Evolutionary conservation across 2,797 vertebrate genomes (phyloP).

Genomic region (Lacerta bilineata): DNA sequence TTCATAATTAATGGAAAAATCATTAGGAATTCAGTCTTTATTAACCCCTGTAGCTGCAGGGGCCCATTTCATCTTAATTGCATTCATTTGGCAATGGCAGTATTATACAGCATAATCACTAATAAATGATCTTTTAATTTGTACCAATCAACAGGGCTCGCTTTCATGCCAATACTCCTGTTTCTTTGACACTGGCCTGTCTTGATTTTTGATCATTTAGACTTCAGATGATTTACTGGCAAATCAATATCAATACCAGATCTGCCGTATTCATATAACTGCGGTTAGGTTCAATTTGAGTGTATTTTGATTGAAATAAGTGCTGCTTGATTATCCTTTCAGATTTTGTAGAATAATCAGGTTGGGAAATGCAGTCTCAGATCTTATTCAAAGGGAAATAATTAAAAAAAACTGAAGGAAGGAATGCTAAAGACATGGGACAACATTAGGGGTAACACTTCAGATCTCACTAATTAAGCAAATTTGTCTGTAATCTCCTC

Average conservation of each 20-base stretch:
- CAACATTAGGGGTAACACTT: slow-evolving; percentile 81
- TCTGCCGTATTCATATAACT: slow-evolving; percentile 80
- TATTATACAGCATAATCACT: slow-evolving; percentile 85
- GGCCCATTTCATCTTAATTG: slow-evolving; percentile 88
- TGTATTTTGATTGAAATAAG: slow-evolving; percentile 83
- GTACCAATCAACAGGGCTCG: slow-evolving; percentile 83
- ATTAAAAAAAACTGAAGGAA: slow-evolving; percentile 72
- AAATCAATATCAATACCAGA: slow-evolving; percentile 87
- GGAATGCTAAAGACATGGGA: slow-evolving; percentile 78
- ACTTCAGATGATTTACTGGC: slow-evolving; percentile 86
- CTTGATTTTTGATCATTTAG: slow-evolving; percentile 87
- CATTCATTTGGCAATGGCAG: slow-evolving; percentile 87
- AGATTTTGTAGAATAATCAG: slow-evolving; percentile 80
- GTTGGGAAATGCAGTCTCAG: slow-evolving; percentile 79
- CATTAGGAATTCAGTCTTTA: slow-evolving; percentile 85
- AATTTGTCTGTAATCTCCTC: slow-evolving; percentile 82
- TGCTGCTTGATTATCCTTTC: slow-evolving; percentile 83
- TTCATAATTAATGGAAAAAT: slow-evolving; percentile 87
- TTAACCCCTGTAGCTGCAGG: slow-evolving; percentile 87
- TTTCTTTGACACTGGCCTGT: slow-evolving; percentile 87
- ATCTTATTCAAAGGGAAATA: slow-evolving; percentile 82
- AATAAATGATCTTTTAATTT: slow-evolving; percentile 88
- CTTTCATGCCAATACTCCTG: slow-evolving; percentile 86
- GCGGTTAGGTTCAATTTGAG: slow-evolving; percentile 82
- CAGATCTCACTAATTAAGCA: slow-evolving; percentile 85